Evolutionary conservation across 1,140 invertebrate species (phyloP), one percentile per base, ranked within the genome.

Genomic region (Agrypnia vestita): DNA sequence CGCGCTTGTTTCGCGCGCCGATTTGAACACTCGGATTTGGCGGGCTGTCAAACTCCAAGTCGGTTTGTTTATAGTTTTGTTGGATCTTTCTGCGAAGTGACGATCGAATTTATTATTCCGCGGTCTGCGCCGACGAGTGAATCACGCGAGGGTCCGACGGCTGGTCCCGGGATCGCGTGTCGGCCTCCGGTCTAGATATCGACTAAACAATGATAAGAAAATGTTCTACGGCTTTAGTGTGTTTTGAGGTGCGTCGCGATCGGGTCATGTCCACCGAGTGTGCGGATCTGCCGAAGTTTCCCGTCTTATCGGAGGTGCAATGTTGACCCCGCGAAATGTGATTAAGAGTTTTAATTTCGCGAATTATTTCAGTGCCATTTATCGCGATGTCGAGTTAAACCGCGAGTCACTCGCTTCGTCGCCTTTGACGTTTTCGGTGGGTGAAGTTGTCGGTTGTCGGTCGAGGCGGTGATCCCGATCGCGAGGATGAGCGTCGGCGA

Each of bases 401-500:
- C 67, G 10, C 10, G 17, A 12, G 15, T 51, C 67, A 71, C 15
- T 71, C 12, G 43, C 46, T 15, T 49, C 17, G 19, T 44, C 6
- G 43, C n/a, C 9, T 25, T 67, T 13, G n/a, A 43, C 25, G 43
- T 19, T 8, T 10, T 43, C 13, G 15, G 67, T 51, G 67, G 25
- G 47, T 71, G 17, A 19, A 21, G 47, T 51, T 51, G 15, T 11
- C 43, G 9, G 4, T 35, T 35, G 1, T 35, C 25, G 25, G 6
- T 35, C 25, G 25, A 35, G 25, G 1, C 25, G 25, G 25, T 35
- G 25, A 35, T 35, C 11, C 43, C 8, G 13, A 55, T 15, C 51
- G 15, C 49, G 19, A 61, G 43, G 17, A 81, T 80, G 81, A 74
- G 64, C 83, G 87, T 88, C 86, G 85, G 85, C 84, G 87, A 89